Conservation (phyloP, 1,140 invertebrate genomes). For the Pachyrhynchus sulphureomaculatus region DNA sequence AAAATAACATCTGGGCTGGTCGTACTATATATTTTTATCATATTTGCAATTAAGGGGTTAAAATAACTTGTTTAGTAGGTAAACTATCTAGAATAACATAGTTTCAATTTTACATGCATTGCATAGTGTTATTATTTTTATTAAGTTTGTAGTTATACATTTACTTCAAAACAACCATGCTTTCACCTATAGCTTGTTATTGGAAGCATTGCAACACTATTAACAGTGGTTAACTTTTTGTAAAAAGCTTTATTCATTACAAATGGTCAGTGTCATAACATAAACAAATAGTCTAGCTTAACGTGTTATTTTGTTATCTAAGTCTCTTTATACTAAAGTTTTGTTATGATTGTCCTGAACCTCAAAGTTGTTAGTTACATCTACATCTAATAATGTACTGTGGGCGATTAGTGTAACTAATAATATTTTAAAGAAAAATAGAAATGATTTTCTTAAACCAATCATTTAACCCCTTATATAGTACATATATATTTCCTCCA, state of each 20-base stretch:
- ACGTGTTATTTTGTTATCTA: neutral
- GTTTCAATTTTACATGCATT: neutral
- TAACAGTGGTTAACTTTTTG: slow-evolving; percentile 2
- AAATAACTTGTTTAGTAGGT: slow-evolving; percentile 15
- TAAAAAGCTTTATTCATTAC: slow-evolving; percentile 4
- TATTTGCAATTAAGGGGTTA: slow-evolving; percentile 3
- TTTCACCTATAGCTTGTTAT: neutral
- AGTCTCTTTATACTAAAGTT: neutral
- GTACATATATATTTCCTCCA: slow-evolving; percentile 17
- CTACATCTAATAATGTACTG: neutral
- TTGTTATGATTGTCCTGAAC: slow-evolving; percentile 5
- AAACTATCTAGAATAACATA: slow-evolving; percentile 1
- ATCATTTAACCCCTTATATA: slow-evolving; percentile 10
- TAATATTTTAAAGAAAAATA: neutral
- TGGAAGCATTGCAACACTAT: slow-evolving; percentile 3
- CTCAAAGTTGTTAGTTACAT: slow-evolving; percentile 1
- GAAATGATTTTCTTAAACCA: neutral
- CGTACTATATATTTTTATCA: no score
- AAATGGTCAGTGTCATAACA: slow-evolving; percentile 10
- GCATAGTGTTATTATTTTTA: slow-evolving; percentile 1
- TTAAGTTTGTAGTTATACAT: neutral
- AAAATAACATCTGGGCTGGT: no score
- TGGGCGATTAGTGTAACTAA: neutral
- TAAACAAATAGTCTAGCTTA: slow-evolving; percentile 7
- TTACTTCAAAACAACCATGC: slow-evolving; percentile 3